These are phyloP conservation scores for Drosophila equinoxialis DNA, from an alignment of 1,140 invertebrate species.

Conservation along the genomic window DNA sequence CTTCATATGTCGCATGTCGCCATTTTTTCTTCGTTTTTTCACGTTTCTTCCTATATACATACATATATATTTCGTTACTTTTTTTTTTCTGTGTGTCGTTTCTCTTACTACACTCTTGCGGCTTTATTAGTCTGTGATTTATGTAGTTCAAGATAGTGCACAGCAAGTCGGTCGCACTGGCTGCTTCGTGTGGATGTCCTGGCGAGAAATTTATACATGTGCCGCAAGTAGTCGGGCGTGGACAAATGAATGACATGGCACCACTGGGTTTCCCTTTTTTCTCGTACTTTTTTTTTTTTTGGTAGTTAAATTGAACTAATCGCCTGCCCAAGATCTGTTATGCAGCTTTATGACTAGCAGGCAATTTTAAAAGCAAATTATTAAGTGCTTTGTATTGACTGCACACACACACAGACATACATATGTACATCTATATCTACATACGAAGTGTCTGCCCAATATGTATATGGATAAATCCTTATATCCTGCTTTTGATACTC, in stretches of 20 bases:
- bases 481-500: constrained; percentile 2
- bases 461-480: not conserved
- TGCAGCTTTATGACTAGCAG: constrained; percentile 71
- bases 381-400: constrained; percentile 68
- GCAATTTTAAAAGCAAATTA: constrained; percentile 72
- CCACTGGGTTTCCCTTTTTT: constrained; percentile 43
- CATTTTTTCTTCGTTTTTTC: constrained; percentile 63
- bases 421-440: not conserved
- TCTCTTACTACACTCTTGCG: constrained; percentile 68
- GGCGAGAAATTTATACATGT: constrained; percentile 74
- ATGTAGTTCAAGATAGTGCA: constrained; percentile 78
- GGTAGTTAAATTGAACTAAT: constrained; percentile 78
- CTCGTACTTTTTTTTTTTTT: constrained; percentile 44
- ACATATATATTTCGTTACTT: constrained; percentile 17
- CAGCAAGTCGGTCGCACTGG: constrained; percentile 47
- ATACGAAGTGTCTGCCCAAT: not conserved
- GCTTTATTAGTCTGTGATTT: constrained; percentile 81
- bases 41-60: constrained; percentile 45
- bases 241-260: constrained; percentile 80
- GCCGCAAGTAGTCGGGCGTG: constrained; percentile 75
- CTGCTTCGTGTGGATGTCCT: constrained; percentile 57
- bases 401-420: constrained; percentile 43
- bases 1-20: constrained; percentile 81
- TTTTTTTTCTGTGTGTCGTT: constrained; percentile 30
- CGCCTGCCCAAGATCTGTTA: constrained; percentile 70